Base-by-base conservation (phyloP, 2,113 vertebrate genomes). In the Pristiophorus japonicus region DNA sequence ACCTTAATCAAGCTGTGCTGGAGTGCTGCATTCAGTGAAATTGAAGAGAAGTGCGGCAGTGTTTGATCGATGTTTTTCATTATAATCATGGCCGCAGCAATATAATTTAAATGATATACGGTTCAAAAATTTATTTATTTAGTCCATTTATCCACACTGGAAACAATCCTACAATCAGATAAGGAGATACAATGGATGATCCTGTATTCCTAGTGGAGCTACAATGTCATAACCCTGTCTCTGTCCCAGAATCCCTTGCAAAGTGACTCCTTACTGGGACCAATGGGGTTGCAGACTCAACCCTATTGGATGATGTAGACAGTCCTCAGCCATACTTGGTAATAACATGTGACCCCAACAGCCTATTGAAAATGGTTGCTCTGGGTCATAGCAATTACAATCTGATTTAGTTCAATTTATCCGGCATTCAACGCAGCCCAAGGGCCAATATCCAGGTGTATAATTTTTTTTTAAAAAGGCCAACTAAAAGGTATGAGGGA, bases 51-150 rank as follows among this genome's bases (percentile, higher is more conserved):
- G 75, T 42, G 75, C 47, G 30, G 55, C 55, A 62, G 2, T 91
- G 87, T 91, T 91, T 91, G 30, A 91, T 91, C 87, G 22, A 62
- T 16, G n/a, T 38, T 34, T 62, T 91, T 91, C 55, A 62, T n/a
- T 62, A 14, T 91, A 91, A 62, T 34, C 30, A 91, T 62, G 22
- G 47, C 3, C 4, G 51, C 27, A 30, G 84, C 84, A 87, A 30
- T 47, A 87, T 87, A 8, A 87, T 87, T 87, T 51, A 47, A 87
- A 90, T 90, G 14, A 7, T 18, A 38, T 42, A 42, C 14, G 1
- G 34, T 11, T 62, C 30, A 91, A 30, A 24, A 62, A n/a, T 59
- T 34, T 62, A 91, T 91, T 91, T 62, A 91, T 62, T 62, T 91
- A 34, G 1, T 62, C 16, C 55, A 91, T 8, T 59, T 91, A 91